Percentiles rank a stretch among this genome's conserved stretches.
phyloP scores from a whole-genome alignment of 2,797 vertebrate species.

The Phylloscopus collybita region DNA sequence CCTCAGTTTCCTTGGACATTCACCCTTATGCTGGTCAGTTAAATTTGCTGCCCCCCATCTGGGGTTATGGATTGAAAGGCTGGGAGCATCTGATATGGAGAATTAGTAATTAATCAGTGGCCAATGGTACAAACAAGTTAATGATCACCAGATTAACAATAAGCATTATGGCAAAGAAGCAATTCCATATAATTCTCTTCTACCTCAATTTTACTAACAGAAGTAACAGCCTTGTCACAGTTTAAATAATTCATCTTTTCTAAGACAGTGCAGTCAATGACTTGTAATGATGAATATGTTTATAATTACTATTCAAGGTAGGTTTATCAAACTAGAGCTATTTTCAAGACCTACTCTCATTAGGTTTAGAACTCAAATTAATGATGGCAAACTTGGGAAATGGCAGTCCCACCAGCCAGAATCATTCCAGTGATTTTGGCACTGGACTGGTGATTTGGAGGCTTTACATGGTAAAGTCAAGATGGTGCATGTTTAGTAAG shows the following conservation, averaged over 20 bases:
- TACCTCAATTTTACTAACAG: not conserved
- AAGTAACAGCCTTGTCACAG: not conserved
- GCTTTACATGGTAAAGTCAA: not conserved
- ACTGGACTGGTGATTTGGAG: not conserved
- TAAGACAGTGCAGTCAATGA: not conserved
- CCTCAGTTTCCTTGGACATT: not conserved
- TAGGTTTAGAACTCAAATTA: not conserved
- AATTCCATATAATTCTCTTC: not conserved
- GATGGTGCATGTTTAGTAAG: accelerated
- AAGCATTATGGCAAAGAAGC: not conserved
- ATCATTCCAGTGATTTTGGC: not conserved
- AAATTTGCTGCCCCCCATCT: not conserved
- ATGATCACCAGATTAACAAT: not conserved
- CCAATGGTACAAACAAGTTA: not conserved
- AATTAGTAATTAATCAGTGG: not conserved
- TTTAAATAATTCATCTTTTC: not conserved
- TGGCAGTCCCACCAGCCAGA: not conserved
- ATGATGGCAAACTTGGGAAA: not conserved
- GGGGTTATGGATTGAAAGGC: not conserved
- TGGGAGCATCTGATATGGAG: not conserved
- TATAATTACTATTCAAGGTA: not conserved
- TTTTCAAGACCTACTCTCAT: not conserved
- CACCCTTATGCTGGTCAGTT: not conserved
- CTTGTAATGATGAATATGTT: not conserved
- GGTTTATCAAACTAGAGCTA: not conserved